phyloP scores from a whole-genome alignment of 2,797 vertebrate genomes.

The Garrulus glandarius region DNA sequence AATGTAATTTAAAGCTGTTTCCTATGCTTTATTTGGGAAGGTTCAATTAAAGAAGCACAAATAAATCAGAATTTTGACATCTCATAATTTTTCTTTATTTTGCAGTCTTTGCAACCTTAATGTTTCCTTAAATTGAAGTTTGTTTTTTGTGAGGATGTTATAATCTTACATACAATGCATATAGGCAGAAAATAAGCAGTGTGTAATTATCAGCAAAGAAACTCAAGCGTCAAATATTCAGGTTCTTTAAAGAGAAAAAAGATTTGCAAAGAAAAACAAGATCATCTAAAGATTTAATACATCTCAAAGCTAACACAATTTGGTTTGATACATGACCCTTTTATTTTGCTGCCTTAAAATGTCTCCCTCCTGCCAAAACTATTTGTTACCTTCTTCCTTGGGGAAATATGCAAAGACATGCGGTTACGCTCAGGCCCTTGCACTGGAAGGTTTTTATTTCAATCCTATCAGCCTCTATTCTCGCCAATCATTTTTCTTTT shows the following conservation, averaged over 20 bases:
- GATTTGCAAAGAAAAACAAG: conserved; percentile 43
- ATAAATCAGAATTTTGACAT: not conserved
- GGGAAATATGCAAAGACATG: conserved; percentile 76
- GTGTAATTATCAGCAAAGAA: not conserved
- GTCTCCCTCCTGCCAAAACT: conserved; percentile 57
- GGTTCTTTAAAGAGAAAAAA: conserved; percentile 11
- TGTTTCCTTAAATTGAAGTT: not conserved
- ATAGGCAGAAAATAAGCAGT: not conserved
- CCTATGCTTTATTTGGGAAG: not conserved
- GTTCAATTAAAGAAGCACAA: conserved; percentile 8
- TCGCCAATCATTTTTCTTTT: conserved; percentile 74
- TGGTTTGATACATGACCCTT: conserved; percentile 69
- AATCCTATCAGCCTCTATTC: conserved; percentile 72
- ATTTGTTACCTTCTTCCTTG: conserved; percentile 71
- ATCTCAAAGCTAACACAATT: conserved; percentile 63
- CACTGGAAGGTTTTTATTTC: conserved; percentile 72
- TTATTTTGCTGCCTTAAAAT: conserved; percentile 74
- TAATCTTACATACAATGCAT: not conserved
- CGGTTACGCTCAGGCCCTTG: conserved; percentile 58
- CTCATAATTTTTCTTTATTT: not conserved
- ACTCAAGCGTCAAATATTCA: not conserved
- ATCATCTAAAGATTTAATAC: conserved; percentile 61
- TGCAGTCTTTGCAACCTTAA: not conserved
- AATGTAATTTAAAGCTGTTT: not conserved
- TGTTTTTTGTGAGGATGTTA: not conserved